Evolutionary conservation across 2,888 invertebrate genomes (phyloP).

Genomic region (Hylaea fasciaria): DNA sequence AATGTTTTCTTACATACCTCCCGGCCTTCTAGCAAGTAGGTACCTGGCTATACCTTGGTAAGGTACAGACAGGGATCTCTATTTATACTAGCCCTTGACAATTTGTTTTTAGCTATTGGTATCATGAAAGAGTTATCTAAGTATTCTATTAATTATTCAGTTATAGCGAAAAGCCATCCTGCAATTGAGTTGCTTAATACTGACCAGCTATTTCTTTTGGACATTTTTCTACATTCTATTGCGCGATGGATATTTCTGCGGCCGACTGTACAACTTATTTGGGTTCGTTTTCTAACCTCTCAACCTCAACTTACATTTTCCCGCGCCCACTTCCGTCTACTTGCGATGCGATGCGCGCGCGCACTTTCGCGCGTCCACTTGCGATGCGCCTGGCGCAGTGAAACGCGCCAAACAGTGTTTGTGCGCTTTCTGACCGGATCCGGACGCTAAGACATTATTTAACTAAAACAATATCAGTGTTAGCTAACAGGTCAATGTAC

Average conservation of each 20-base stretch:
- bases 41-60: too few relatives aligned
- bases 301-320: conserved; percentile 23
- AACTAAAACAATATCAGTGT: conserved; percentile 21
- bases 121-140: too few relatives aligned
- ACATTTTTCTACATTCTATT: not conserved
- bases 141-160: too few relatives aligned
- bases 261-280: not conserved
- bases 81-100: too few relatives aligned
- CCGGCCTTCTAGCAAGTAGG: too few relatives aligned
- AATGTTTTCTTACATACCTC: not conserved
- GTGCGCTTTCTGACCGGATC: conserved; percentile 76
- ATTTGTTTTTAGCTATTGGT: too few relatives aligned
- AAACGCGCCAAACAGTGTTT: conserved; percentile 57
- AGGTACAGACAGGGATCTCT: too few relatives aligned
- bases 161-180: too few relatives aligned
- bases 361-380: conserved; percentile 67
- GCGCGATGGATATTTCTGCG: too few relatives aligned
- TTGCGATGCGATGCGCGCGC: conserved; percentile 60
- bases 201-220: too few relatives aligned
- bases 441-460: conserved; percentile 45
- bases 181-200: too few relatives aligned
- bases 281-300: conserved; percentile 2
- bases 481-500: conserved; percentile 31
- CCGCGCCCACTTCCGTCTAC: conserved; percentile 49
- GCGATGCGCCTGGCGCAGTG: conserved; percentile 67